A percentile compares a stretch with the other conserved stretches of the same genome.
phyloP scores from a whole-genome alignment of 2,888 invertebrate species.

The Agrochola lychnidis region DNA sequence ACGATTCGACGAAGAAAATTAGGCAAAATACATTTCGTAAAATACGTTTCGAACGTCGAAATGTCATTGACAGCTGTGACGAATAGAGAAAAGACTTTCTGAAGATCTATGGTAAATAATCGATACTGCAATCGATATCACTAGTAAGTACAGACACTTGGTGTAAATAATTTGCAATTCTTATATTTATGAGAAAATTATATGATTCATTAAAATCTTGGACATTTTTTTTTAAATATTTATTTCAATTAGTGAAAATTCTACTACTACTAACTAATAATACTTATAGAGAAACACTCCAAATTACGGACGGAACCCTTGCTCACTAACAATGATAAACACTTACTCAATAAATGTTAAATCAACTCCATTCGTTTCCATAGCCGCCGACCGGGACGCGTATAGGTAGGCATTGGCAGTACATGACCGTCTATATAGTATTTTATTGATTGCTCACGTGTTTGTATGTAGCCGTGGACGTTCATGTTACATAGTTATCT shows the following conservation, averaged over 20 bases:
- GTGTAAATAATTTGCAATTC: background rate
- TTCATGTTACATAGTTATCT: constrained; percentile 75
- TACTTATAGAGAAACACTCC: background rate
- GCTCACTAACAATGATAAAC: background rate
- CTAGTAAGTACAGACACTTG: background rate
- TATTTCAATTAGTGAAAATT: background rate
- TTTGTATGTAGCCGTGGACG: constrained; percentile 70
- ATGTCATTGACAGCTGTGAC: constrained; percentile 88
- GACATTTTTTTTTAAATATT: background rate
- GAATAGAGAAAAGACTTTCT: constrained; percentile 80
- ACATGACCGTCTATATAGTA: constrained; percentile 66
- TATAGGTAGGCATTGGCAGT: constrained; percentile 61
- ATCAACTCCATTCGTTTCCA: constrained; percentile 69
- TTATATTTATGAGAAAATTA: background rate
- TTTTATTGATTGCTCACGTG: constrained; percentile 74
- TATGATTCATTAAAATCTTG: background rate
- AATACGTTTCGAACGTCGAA: constrained; percentile 82
- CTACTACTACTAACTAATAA: background rate
- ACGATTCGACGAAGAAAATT: constrained; percentile 70
- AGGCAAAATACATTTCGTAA: constrained; percentile 79
- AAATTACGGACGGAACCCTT: background rate
- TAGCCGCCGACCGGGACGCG: constrained; percentile 57
- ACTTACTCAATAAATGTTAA: constrained; percentile 21
- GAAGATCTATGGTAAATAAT: constrained; percentile 83
- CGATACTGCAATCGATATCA: constrained; percentile 75